These are phyloP conservation scores for Drosophila mimica DNA, from an alignment of 2,888 invertebrate species.

Conservation along the genomic window DNA sequence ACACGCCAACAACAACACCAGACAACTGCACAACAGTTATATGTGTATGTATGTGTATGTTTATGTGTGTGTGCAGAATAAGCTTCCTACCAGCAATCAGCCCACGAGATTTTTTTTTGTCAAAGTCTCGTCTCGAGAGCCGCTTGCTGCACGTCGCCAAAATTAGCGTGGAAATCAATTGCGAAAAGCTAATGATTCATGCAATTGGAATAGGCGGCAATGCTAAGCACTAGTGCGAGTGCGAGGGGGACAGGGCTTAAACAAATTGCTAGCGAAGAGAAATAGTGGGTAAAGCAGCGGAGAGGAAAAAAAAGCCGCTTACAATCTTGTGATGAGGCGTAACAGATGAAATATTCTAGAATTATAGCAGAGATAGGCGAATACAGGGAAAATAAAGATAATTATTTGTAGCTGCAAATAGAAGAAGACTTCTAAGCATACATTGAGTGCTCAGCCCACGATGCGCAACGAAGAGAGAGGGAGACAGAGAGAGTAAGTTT, in stretches of 20 bases:
- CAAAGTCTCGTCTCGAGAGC: constrained; percentile 51
- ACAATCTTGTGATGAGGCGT: constrained; percentile 2
- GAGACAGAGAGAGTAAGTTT: not conserved
- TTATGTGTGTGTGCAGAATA: not conserved
- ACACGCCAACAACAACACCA: constrained; percentile 26
- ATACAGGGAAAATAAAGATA: not conserved
- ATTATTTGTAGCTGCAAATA: constrained; percentile 3
- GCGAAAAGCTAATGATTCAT: constrained; percentile 65
- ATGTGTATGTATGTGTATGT: not conserved
- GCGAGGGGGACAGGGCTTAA: not conserved
- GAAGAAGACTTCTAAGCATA: constrained; percentile 1
- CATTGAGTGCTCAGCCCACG: not conserved
- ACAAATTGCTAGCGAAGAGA: constrained; percentile 18
- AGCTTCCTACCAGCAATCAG: constrained; percentile 8
- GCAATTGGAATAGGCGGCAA: constrained; percentile 45
- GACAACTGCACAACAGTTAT: constrained; percentile 14
- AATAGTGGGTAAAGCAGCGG: not conserved
- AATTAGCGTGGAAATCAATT: constrained; percentile 75
- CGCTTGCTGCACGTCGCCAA: constrained; percentile 68
- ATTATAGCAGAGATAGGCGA: not conserved
- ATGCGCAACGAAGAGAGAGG: not conserved
- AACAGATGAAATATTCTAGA: constrained; percentile 9
- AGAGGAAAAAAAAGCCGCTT: not conserved
- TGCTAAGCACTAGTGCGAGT: not conserved
- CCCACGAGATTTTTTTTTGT: constrained; percentile 51